A percentile compares a stretch with the other conserved stretches of the same genome.
phyloP scores from a whole-genome alignment of 2,888 invertebrate genomes.

The Acanthosepion esculentum region DNA sequence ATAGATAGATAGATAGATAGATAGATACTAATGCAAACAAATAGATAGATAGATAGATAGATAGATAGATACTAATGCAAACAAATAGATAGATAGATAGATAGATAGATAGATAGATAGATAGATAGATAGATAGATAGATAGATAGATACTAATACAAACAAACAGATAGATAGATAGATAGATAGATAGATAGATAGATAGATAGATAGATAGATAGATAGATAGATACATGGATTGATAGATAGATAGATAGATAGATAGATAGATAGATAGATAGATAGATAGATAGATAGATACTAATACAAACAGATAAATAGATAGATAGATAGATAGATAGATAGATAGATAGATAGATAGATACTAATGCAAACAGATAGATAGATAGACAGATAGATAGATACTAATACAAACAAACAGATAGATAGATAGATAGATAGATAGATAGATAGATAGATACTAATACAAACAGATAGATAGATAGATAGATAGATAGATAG shows the following conservation, averaged over 20 bases:
- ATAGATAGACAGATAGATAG: background rate
- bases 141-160: background rate
- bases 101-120: background rate
- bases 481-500: background rate
- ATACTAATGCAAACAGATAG: background rate
- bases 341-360: background rate
- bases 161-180: background rate
- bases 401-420: background rate
- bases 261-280: background rate
- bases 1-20: too few relatives aligned
- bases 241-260: too few relatives aligned
- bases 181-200: background rate
- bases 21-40: background rate
- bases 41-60: background rate
- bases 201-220: background rate
- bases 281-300: background rate
- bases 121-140: background rate
- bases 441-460: background rate
- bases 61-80: background rate
- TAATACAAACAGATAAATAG: background rate
- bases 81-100: background rate
- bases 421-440: background rate
- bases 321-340: too few relatives aligned
- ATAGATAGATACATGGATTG: too few relatives aligned
- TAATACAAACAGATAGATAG: background rate